Evolutionary conservation across 2,113 vertebrate genomes (phyloP), one percentile per base, ranked within the genome.

Genomic region (Thinocorus orbignyianus): DNA sequence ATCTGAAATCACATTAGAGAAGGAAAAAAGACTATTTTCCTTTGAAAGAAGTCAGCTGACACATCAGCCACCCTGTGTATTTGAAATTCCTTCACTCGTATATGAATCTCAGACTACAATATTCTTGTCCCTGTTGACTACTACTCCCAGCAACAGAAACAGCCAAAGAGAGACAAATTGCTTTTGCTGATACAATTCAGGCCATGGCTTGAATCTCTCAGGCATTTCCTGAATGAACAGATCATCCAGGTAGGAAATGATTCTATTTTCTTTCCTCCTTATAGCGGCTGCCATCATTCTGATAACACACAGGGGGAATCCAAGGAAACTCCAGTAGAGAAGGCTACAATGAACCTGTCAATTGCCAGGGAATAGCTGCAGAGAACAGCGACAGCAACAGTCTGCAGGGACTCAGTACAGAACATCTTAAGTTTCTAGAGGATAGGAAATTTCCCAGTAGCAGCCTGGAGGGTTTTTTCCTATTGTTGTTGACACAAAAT

Each of bases 241-340:
- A 95, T 93, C 94, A 94, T 16, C 33, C 54, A 95, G 92, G 88
- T 41, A 82, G 91, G 93, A 92, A 71, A 94, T 77, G 28, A 55
- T 55, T 95, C 68, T 68, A 79, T 77, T 82, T 93, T 81, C 31
- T 85, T 57, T 83, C 52, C 66, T 83, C 76, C 64, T 88, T 71
- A 26, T 9, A 92, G 78, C 85, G 79, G 89, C 86, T 91, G 78
- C 93, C 74, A 76, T 88, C 44, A 48, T 70, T 83, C 12, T 54
- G 64, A 52, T 88, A 95, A 89, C 42, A 54, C 70, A 88, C 42
- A 44, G 51, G 86, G 69, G 89, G 69, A 74, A 76, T 35, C 78
- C 46, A 61, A 16, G 0, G 4, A 4, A 48, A 46, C 60, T 68
- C 81, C 86, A 71, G 39, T 6, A 81, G 80, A 84, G 57, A 68